phyloP scores from a whole-genome alignment of 2,888 invertebrate genomes.

The Scaptomyza caliginosa region DNA sequence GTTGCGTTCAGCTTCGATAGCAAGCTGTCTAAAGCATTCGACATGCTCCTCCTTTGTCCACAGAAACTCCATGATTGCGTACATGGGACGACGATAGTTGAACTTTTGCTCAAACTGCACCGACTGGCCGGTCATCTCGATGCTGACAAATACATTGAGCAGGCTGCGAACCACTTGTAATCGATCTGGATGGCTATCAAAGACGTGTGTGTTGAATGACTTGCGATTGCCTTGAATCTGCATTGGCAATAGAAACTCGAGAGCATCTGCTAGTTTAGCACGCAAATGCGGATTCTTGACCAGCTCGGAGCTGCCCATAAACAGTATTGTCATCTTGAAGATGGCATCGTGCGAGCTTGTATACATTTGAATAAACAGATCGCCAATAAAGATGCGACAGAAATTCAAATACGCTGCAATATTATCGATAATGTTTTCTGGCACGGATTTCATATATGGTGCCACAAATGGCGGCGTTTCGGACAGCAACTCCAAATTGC shows the following conservation, averaged over 20 bases:
- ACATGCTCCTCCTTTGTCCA: constrained; percentile 93
- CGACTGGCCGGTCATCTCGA: constrained; percentile 98
- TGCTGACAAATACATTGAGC: constrained; percentile 97
- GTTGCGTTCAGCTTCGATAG: constrained; percentile 91
- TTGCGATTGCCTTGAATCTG: constrained; percentile 83
- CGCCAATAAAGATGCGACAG: constrained; percentile 87
- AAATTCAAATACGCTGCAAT: constrained; percentile 92
- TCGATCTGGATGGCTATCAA: constrained; percentile 90
- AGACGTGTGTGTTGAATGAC: constrained; percentile 88
- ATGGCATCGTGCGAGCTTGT: constrained; percentile 86
- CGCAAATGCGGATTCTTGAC: constrained; percentile 96
- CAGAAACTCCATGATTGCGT: constrained; percentile 94
- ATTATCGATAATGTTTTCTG: constrained; percentile 96
- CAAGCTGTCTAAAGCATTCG: constrained; percentile 90
- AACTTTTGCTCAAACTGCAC: constrained; percentile 99
- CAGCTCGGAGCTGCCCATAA: constrained; percentile 93
- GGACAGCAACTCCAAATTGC: constrained; percentile 77
- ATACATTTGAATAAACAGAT: constrained; percentile 88
- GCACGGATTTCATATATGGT: constrained; percentile 91
- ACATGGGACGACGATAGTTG: constrained; percentile 98
- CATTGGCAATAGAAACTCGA: constrained; percentile 93
- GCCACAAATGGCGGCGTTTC: constrained; percentile 89
- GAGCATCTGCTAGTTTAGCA: constrained; percentile 94
- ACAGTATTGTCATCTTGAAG: constrained; percentile 91
- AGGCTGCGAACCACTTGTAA: constrained; percentile 91